phyloP scores from a whole-genome alignment of 2,797 vertebrate species.

The Dermochelys coriacea region DNA sequence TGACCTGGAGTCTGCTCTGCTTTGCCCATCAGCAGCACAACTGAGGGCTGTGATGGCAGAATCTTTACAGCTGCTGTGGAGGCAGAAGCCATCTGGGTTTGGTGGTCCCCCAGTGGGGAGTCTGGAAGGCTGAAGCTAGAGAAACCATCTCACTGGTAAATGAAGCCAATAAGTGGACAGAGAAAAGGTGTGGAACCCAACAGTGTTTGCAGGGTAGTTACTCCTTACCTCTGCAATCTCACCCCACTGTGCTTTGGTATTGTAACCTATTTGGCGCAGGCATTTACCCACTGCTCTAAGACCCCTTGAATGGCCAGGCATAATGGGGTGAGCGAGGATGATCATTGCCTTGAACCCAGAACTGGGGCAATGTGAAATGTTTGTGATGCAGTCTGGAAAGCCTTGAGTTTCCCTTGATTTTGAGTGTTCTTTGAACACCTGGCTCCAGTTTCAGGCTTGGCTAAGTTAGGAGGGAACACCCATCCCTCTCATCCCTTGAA shows the following conservation, averaged over 20 bases:
- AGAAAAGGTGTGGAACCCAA: neutral
- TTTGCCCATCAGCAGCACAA: neutral
- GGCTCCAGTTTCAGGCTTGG: neutral
- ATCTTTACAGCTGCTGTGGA: neutral
- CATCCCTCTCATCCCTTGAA: neutral
- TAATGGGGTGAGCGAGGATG: neutral
- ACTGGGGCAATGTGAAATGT: neutral
- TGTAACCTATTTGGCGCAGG: neutral
- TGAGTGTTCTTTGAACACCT: neutral
- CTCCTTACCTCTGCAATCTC: neutral
- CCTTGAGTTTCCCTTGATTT: neutral
- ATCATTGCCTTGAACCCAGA: neutral
- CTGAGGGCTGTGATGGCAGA: neutral
- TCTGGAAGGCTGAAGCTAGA: neutral
- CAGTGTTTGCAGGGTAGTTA: neutral
- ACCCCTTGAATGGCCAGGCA: neutral
- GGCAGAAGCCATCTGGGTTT: neutral
- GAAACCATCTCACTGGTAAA: neutral
- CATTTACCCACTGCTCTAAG: neutral
- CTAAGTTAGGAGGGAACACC: neutral
- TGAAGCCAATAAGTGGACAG: neutral
- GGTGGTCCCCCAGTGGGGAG: too few species aligned
- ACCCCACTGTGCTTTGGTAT: neutral
- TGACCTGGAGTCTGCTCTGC: neutral
- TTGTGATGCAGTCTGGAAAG: neutral